Evolutionary conservation across 2,888 invertebrate genomes (phyloP).

Genomic region (Baccha elongata): DNA sequence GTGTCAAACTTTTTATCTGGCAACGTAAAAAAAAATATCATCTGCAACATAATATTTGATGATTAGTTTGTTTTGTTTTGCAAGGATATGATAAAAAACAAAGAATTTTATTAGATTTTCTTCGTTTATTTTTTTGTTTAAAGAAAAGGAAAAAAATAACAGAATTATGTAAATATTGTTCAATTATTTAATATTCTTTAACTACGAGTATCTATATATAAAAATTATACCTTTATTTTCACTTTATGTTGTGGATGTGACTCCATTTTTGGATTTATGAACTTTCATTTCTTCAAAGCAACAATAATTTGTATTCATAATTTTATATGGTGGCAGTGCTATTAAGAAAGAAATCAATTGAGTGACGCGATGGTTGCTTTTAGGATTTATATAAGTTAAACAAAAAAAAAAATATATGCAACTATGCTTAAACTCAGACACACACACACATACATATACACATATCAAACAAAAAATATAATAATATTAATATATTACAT

Average conservation of each 20-base stretch:
- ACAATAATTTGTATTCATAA: conserved; percentile 7
- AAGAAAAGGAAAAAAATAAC: too few relatives aligned
- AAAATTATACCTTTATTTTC: neutral
- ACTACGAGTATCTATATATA: too few relatives aligned
- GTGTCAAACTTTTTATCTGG: neutral
- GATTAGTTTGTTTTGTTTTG: conserved; percentile 29
- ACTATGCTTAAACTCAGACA: conserved; percentile 32
- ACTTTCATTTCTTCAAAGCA: conserved; percentile 6
- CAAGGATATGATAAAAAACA: conserved; percentile 35
- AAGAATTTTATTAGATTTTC: too few relatives aligned
- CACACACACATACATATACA: conserved; percentile 42
- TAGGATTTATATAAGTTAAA: too few relatives aligned
- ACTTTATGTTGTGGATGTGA: conserved; percentile 14
- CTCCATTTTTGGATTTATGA: conserved; percentile 3
- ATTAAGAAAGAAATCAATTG: conserved; percentile 47
- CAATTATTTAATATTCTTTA: too few relatives aligned
- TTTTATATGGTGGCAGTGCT: conserved; percentile 48
- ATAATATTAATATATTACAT: conserved; percentile 36
- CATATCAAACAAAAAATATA: conserved; percentile 46
- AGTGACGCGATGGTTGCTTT: conserved; percentile 20
- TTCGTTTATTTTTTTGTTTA: too few relatives aligned
- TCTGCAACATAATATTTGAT: conserved; percentile 12
- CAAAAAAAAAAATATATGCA: neutral
- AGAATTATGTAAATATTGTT: too few relatives aligned
- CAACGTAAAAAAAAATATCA: neutral